These are phyloP conservation scores for Urechis unicinctus DNA, from an alignment of 2,888 invertebrate genomes.

Conservation along the genomic window DNA sequence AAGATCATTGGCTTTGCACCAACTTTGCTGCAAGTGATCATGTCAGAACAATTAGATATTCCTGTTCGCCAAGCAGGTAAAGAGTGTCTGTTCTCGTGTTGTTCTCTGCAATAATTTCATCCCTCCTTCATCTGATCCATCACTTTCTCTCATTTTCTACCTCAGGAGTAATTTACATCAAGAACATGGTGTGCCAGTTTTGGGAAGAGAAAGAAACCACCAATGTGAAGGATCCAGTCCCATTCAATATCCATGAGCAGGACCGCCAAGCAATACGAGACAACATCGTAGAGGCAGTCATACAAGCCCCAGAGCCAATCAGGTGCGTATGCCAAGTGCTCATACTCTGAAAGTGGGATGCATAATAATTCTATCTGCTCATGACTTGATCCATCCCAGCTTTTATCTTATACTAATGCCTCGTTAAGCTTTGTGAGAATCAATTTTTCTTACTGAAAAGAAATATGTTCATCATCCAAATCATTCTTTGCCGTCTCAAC, in stretches of 20 bases:
- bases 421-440: too few relatives aligned
- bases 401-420: too few relatives aligned
- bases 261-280: constrained; percentile 88
- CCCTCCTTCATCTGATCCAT: too few relatives aligned
- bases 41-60: constrained; percentile 78
- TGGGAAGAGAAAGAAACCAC: constrained; percentile 65
- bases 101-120: too few relatives aligned
- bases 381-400: too few relatives aligned
- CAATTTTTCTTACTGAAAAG: too few relatives aligned
- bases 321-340: constrained; percentile 55
- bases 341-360: too few relatives aligned
- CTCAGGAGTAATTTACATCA: constrained; percentile 83
- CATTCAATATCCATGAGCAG: constrained; percentile 89
- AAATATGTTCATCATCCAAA: too few relatives aligned
- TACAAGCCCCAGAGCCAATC: constrained; percentile 84
- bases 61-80: constrained; percentile 85
- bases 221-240: constrained; percentile 47
- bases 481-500: too few relatives aligned
- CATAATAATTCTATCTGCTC: too few relatives aligned
- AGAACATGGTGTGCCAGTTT: constrained; percentile 80
- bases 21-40: constrained; percentile 83
- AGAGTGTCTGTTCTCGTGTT: too few relatives aligned
- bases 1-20: constrained; percentile 96
- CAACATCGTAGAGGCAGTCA: constrained; percentile 90
- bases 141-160: too few relatives aligned